phyloP scores from a whole-genome alignment of 35 echinoderm and acorn worm species.

The Eucidaris tribuloides region DNA sequence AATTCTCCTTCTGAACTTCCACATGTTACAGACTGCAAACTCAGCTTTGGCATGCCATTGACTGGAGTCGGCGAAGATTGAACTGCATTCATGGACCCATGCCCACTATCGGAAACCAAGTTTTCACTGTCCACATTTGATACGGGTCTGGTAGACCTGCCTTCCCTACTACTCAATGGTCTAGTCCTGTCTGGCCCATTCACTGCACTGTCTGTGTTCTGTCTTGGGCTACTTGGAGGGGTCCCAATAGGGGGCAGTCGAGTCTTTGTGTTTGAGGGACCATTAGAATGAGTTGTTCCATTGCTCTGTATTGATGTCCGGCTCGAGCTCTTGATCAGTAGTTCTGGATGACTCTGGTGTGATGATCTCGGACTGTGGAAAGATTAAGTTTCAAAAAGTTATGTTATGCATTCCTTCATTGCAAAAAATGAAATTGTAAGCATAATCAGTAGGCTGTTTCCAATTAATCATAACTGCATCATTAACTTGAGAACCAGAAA shows the following conservation, averaged over 20 bases:
- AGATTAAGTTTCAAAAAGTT: too few species aligned
- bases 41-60: constrained; percentile 3
- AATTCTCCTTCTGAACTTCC: constrained; percentile 11
- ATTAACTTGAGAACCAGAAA: too few species aligned
- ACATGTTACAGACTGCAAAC: neutral
- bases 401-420: too few species aligned
- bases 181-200: constrained; percentile 23
- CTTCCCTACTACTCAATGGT: constrained; percentile 6
- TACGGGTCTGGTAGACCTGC: neutral
- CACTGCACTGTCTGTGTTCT: neutral
- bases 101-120: neutral
- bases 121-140: neutral
- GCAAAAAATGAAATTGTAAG: too few species aligned
- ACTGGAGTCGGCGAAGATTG: constrained; percentile 18
- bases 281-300: neutral
- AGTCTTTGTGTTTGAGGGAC: neutral
- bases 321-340: neutral
- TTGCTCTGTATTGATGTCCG: neutral
- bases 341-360: neutral
- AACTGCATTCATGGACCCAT: constrained; percentile 15
- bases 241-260: neutral
- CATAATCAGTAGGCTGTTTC: too few species aligned
- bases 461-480: too few species aligned
- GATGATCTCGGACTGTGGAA: constrained; percentile 12
- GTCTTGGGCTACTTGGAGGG: constrained; percentile 8